These are phyloP conservation scores for Noctilio leporinus DNA, from an alignment of 2,113 vertebrate species.

Conservation along the genomic window DNA sequence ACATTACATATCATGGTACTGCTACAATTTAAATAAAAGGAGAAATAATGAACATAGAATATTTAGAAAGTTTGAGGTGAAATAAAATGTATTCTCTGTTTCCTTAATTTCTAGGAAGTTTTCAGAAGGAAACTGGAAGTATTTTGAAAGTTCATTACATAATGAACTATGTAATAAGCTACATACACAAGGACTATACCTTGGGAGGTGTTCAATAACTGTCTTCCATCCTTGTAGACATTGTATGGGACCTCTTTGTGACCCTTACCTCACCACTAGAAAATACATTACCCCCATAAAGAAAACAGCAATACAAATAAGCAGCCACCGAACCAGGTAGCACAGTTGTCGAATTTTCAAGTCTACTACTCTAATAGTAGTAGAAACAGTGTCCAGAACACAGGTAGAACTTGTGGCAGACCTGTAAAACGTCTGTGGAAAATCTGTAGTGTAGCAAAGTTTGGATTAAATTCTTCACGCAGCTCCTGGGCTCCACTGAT, in stretches of 20 bases:
- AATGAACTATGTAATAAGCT: neutral
- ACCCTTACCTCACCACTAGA: neutral
- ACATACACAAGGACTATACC: neutral
- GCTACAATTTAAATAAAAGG: neutral
- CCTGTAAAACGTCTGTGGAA: neutral
- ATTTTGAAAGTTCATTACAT: neutral
- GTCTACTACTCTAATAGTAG: too few species aligned
- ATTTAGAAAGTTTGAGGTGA: neutral
- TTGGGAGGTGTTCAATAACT: neutral
- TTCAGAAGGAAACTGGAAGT: neutral
- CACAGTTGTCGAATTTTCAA: neutral
- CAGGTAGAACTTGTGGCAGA: neutral
- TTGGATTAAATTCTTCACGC: neutral
- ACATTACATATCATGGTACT: neutral
- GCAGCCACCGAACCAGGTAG: neutral
- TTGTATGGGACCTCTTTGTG: neutral
- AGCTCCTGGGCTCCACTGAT: neutral
- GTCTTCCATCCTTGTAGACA: neutral
- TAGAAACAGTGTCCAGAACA: neutral
- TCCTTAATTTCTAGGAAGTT: neutral
- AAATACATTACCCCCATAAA: neutral
- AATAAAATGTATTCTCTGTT: neutral
- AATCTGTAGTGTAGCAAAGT: neutral
- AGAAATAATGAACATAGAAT: neutral
- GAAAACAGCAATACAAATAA: neutral